These are phyloP conservation scores for Ommatoiulus sabulosus DNA, from an alignment of 2,888 invertebrate genomes.

Conservation along the genomic window DNA sequence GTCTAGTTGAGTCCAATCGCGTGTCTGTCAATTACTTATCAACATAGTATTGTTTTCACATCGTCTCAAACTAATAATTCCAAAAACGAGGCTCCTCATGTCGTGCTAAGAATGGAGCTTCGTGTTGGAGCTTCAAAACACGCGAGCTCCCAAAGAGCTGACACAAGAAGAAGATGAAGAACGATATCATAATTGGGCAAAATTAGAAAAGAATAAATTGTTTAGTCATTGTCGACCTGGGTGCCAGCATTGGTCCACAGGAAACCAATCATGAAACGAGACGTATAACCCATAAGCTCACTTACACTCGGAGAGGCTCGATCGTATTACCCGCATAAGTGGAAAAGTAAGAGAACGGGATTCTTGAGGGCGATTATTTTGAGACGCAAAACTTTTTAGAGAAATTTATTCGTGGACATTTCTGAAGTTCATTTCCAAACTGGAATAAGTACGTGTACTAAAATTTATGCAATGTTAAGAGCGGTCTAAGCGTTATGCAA, in stretches of 20 bases:
- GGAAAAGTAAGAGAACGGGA: background rate
- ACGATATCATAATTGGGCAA: background rate
- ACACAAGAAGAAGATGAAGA: background rate
- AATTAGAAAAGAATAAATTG: background rate
- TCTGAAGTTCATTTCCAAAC: no score
- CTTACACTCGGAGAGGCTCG: background rate
- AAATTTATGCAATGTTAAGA: no score
- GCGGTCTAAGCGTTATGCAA: no score
- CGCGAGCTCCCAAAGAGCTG: background rate
- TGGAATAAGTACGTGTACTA: no score
- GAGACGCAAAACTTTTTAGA: background rate
- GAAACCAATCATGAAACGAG: background rate
- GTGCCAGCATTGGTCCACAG: background rate
- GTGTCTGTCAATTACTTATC: background rate
- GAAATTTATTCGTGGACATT: no score
- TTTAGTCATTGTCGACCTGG: background rate
- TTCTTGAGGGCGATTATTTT: background rate
- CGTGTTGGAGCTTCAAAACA: background rate
- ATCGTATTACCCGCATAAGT: background rate
- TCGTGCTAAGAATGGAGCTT: background rate
- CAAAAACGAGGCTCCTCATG: background rate
- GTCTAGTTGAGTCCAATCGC: background rate
- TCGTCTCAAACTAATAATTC: background rate
- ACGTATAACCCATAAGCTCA: background rate
- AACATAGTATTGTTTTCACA: background rate